These are phyloP conservation scores for Chlorocebus sabaeus DNA, from an alignment of 2,113 vertebrate species.

Conservation along the genomic window DNA sequence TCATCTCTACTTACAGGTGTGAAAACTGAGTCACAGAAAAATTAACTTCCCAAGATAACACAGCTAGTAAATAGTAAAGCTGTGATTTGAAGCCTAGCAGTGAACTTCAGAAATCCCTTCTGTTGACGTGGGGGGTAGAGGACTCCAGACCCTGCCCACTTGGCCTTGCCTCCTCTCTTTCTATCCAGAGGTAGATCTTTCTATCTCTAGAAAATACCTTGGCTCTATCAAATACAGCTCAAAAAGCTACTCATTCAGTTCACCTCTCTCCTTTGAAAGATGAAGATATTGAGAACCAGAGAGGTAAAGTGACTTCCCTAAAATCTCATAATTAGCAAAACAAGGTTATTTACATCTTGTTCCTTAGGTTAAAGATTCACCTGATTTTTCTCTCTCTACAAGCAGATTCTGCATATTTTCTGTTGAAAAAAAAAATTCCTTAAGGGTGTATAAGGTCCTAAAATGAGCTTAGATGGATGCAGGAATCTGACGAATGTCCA, in stretches of 20 bases:
- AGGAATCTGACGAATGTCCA: background rate
- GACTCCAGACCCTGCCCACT: background rate
- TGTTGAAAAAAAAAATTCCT: background rate
- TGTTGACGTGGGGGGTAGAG: background rate
- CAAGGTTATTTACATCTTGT: background rate
- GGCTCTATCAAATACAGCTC: background rate
- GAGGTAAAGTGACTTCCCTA: background rate
- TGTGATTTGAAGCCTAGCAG: background rate
- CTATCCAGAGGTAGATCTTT: no score
- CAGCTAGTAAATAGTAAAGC: background rate
- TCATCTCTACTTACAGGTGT: background rate
- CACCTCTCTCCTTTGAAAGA: background rate
- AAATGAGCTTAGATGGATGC: background rate
- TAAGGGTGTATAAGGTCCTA: background rate
- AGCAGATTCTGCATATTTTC: background rate
- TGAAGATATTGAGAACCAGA: background rate
- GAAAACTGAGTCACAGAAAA: background rate
- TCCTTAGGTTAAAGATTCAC: background rate
- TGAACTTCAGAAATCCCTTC: background rate
- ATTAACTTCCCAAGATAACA: no score
- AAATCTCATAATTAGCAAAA: background rate
- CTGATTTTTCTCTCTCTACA: background rate
- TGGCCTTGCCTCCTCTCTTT: background rate
- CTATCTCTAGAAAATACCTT: background rate
- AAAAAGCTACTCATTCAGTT: background rate